These are phyloP conservation scores for Peromyscus melanophrys DNA, from an alignment of 2,797 vertebrate species.

Conservation along the genomic window DNA sequence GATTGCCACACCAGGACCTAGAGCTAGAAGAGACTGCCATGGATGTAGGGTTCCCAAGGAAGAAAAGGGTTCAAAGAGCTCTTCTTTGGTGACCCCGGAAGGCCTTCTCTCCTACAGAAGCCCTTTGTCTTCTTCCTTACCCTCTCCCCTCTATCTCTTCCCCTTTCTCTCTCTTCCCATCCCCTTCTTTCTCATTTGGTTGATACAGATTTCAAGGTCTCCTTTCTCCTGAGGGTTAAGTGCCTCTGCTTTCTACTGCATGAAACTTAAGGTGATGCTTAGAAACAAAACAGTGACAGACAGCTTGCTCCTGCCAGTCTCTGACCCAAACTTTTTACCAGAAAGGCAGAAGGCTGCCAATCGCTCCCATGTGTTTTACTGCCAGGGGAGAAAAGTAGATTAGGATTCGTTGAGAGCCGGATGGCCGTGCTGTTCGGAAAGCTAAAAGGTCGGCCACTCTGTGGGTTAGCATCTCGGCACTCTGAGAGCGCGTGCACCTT, in stretches of 20 bases:
- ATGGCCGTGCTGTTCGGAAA: neutral
- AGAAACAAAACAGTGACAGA: neutral
- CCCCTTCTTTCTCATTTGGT: neutral
- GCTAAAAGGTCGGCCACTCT: neutral
- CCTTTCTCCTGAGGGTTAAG: neutral
- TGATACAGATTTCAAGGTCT: neutral
- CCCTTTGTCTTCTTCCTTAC: neutral
- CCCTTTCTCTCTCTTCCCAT: rapidly evolving
- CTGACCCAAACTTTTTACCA: neutral
- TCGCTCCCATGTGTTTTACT: neutral
- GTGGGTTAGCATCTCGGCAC: neutral
- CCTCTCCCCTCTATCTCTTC: rapidly evolving
- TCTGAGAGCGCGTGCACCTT: neutral
- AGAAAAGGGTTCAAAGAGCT: neutral
- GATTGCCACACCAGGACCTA: neutral
- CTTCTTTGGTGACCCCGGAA: neutral
- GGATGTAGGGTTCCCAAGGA: neutral
- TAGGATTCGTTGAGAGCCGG: neutral
- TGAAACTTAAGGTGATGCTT: neutral
- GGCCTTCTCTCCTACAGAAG: neutral
- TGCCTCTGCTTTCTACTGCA: neutral
- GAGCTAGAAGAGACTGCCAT: neutral
- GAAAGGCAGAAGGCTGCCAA: neutral
- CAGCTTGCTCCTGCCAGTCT: neutral
- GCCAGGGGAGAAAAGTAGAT: neutral